These are phyloP conservation scores for Thysanoteuthis rhombus DNA, from an alignment of 2,888 invertebrate species.

Conservation along the genomic window DNA sequence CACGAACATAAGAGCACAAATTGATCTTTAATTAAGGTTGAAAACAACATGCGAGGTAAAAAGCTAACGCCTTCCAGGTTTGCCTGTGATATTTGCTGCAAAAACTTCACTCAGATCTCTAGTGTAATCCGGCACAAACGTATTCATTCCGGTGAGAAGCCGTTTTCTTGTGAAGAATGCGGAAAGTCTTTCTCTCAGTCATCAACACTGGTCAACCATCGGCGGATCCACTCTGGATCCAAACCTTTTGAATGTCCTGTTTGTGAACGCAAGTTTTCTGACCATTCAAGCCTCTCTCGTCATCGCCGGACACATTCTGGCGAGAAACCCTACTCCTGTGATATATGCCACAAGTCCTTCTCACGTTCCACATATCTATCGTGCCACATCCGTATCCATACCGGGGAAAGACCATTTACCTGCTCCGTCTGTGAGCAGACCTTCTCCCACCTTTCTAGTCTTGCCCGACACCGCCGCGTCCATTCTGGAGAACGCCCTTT, in stretches of 20 bases:
- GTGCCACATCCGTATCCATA: slow-evolving; percentile 25
- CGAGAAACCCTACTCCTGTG: slow-evolving; percentile 23
- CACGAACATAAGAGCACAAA: neutral
- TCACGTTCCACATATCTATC: neutral
- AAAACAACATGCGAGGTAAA: neutral
- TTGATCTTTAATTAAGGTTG: neutral
- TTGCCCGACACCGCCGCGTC: slow-evolving; percentile 23
- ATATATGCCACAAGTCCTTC: slow-evolving; percentile 25
- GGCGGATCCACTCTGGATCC: slow-evolving; percentile 16
- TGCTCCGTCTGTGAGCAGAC: slow-evolving; percentile 17
- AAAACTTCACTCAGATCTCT: slow-evolving; percentile 23
- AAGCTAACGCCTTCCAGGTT: neutral
- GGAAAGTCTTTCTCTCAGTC: slow-evolving; percentile 25
- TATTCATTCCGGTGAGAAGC: slow-evolving; percentile 26
- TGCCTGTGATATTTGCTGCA: slow-evolving; percentile 21
- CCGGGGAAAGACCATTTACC: neutral
- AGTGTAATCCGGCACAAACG: slow-evolving; percentile 29
- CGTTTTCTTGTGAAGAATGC: neutral
- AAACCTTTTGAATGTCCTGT: slow-evolving; percentile 19
- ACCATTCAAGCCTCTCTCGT: slow-evolving; percentile 26
- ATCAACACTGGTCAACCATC: slow-evolving; percentile 30
- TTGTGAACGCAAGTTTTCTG: slow-evolving; percentile 23
- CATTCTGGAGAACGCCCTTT: slow-evolving; percentile 25
- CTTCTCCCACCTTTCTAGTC: slow-evolving; percentile 24
- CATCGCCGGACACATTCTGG: slow-evolving; percentile 20